Conservation (phyloP, 2,113 vertebrate genomes). For the Gavia stellata region DNA sequence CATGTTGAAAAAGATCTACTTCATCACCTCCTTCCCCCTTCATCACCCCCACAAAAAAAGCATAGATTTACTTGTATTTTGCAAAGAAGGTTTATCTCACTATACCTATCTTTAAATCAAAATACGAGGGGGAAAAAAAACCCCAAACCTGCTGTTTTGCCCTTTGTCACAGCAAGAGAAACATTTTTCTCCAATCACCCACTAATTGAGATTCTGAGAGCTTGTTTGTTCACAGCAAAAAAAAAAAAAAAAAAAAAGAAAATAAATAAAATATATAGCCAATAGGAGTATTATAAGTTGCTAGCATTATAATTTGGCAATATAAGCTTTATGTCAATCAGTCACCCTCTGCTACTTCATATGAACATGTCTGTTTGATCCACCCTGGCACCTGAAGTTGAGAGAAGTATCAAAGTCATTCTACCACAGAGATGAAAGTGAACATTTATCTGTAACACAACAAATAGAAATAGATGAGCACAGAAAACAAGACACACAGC, state of each 20-base stretch:
- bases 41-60: neutral
- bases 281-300: neutral
- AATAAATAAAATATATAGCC: neutral
- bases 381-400: neutral
- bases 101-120: neutral
- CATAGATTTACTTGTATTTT: neutral
- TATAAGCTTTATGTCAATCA: neutral
- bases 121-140: neutral
- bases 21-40: neutral
- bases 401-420: constrained; percentile 2
- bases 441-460: neutral
- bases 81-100: neutral
- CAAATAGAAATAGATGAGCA: constrained; percentile 3
- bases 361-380: neutral
- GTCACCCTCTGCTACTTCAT: neutral
- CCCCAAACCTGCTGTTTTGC: neutral
- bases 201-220: neutral
- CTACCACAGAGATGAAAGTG: constrained; percentile 25
- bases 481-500: neutral
- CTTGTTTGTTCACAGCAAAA: neutral
- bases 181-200: neutral
- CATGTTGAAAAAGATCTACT: neutral
- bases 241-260: neutral
- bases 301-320: neutral
- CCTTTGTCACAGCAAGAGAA: neutral